Evolutionary conservation across 2,113 vertebrate genomes (phyloP).

Genomic region (Labeo rohita): DNA sequence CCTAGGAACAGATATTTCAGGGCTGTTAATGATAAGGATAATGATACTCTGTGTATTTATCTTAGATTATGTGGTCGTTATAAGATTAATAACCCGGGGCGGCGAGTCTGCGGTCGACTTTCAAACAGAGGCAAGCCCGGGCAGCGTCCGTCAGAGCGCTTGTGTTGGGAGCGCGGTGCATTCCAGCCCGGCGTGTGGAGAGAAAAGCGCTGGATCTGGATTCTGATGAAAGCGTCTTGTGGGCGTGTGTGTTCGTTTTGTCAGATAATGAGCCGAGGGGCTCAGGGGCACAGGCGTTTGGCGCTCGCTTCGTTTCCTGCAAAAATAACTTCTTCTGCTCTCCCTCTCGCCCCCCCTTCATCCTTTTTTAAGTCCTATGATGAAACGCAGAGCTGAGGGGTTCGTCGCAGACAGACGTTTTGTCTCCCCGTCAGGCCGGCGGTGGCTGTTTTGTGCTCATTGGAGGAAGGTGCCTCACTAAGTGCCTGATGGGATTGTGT

Average conservation of each 20-base stretch:
- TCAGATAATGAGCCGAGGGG: conserved; percentile 87
- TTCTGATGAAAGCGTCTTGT: conserved; percentile 81
- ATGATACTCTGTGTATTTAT: conserved; percentile 84
- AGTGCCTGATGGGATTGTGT: background rate
- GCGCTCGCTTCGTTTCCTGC: conserved; percentile 88
- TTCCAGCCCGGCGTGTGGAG: conserved; percentile 85
- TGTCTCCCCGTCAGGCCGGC: conserved; percentile 66
- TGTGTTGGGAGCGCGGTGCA: conserved; percentile 79
- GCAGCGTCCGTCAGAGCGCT: conserved; percentile 80
- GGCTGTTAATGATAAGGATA: conserved; percentile 79
- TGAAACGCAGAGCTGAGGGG: conserved; percentile 65
- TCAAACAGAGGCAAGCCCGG: conserved; percentile 88
- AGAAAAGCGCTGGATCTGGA: conserved; percentile 72
- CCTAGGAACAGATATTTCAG: conserved; percentile 60
- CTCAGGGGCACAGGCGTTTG: conserved; percentile 81
- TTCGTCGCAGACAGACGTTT: conserved; percentile 77
- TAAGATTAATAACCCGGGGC: conserved; percentile 86
- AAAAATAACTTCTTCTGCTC: conserved; percentile 62
- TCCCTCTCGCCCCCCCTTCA: conserved; percentile 30
- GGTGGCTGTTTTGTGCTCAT: conserved; percentile 75
- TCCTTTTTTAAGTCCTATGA: conserved; percentile 58
- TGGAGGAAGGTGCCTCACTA: conserved; percentile 71
- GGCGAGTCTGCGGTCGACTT: conserved; percentile 85
- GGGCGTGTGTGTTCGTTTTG: conserved; percentile 76
- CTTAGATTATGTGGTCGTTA: conserved; percentile 84